phyloP scores from a whole-genome alignment of 1,140 invertebrate species.

The Chlorops oryzae region DNA sequence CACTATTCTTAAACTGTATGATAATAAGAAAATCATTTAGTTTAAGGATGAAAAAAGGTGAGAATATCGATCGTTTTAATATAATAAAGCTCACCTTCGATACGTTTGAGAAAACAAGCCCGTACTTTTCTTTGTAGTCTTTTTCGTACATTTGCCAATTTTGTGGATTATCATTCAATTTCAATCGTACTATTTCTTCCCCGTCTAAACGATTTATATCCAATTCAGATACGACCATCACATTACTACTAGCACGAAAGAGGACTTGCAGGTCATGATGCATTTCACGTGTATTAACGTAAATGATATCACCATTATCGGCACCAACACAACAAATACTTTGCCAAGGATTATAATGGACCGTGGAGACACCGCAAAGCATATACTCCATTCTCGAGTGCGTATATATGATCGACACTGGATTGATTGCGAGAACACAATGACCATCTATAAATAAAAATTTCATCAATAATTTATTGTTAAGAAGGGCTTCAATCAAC shows the following conservation, averaged over 20 bases:
- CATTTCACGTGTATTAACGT: constrained; percentile 21
- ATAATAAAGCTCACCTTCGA: background rate
- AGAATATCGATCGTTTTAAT: background rate
- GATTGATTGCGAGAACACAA: constrained; percentile 14
- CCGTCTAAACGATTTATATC: background rate
- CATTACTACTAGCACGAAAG: too few relatives aligned
- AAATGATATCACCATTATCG: constrained; percentile 31
- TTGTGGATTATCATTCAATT: too few relatives aligned
- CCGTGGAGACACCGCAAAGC: constrained; percentile 14
- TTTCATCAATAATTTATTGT: background rate
- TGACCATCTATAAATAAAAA: constrained; percentile 16
- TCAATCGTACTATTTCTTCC: background rate
- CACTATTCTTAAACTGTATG: background rate
- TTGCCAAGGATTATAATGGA: constrained; percentile 25
- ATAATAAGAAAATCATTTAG: background rate
- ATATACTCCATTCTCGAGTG: constrained; percentile 21
- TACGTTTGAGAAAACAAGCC: constrained; percentile 24
- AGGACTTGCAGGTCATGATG: constrained; percentile 13
- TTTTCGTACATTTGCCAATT: constrained; percentile 11
- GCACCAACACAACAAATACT: constrained; percentile 12
- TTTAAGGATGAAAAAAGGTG: background rate
- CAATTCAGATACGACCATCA: background rate
- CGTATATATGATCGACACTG: constrained; percentile 17
- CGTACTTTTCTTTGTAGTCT: constrained; percentile 27
- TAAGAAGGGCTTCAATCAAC: too few relatives aligned